Evolutionary conservation across 1,140 invertebrate species (phyloP), one percentile per base, ranked within the genome.

Genomic region (Drosophila orena): DNA sequence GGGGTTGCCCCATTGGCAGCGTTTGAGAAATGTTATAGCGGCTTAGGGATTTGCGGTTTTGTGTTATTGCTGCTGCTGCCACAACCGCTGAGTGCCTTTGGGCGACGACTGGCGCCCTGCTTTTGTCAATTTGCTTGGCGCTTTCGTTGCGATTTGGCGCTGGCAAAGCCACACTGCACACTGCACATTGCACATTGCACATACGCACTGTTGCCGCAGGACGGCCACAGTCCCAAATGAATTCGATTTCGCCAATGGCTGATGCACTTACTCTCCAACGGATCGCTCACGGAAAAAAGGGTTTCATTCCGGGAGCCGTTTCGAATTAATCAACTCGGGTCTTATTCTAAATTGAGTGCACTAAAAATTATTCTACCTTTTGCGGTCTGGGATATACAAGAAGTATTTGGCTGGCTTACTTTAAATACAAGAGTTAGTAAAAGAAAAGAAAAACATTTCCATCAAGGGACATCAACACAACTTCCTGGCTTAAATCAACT

Each of bases 1-100:
- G 14, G 38, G n/a, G n/a, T 12, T 11, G 22, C 44, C 52, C 38
- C n/a, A 52, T 34, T 58, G 66, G 73, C 47, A 79, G 49, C 73
- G 69, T 85, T 85, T 85, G 81, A 75, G 78, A 85, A 85, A 85
- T 85, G 78, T 85, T 85, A 81, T 85, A 85, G 69, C 83, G 78
- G 83, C 81, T 85, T 85, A 53, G 81, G 69, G 81, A 76, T 81
- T 81, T 85, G 81, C 69, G 81, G 81, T 78, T 81, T 58, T 85
- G 74, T 81, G 78, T 86, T 85, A 84, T 79, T 84, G 79, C 60
- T 58, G 79, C 60, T 58, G 58, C 72, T 74, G 74, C 62, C 59
- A 42, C 69, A 66, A 61, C 55, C 44, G 49, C 59, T 81, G 69
- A 64, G 53, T 72, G 71, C 70, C 72, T 75, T 57, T 52, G 61